These are phyloP conservation scores for Macaria notata DNA, from an alignment of 2,888 invertebrate genomes.

Conservation along the genomic window DNA sequence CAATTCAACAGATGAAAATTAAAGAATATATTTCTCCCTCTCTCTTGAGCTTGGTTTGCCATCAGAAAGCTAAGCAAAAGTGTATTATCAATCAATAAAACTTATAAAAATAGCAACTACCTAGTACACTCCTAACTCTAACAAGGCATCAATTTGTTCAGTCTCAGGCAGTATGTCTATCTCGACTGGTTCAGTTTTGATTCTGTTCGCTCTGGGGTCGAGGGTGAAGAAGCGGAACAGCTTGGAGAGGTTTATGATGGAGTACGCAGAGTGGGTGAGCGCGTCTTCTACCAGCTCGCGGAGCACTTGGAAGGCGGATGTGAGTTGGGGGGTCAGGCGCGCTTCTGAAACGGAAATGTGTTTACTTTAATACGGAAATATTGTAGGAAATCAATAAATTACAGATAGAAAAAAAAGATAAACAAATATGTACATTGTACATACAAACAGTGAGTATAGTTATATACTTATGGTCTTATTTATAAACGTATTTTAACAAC, in stretches of 20 bases:
- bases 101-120: no score
- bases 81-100: no score
- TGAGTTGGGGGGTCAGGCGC: constrained; percentile 71
- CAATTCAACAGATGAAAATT: no score
- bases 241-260: constrained; percentile 84
- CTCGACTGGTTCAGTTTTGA: constrained; percentile 61
- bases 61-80: no score
- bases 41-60: no score
- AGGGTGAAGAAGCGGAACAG: constrained; percentile 77
- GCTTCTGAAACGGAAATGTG: constrained; percentile 68
- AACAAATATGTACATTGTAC: no score
- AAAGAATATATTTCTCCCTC: no score
- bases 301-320: constrained; percentile 83
- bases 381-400: not conserved
- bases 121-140: constrained; percentile 69
- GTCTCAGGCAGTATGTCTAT: constrained; percentile 73
- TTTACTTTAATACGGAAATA: not conserved
- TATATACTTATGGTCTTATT: no score
- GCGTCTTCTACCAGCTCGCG: constrained; percentile 86
- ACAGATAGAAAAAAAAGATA: no score
- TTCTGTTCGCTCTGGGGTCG: constrained; percentile 53
- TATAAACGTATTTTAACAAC: no score
- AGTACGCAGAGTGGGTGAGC: constrained; percentile 86
- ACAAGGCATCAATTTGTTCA: constrained; percentile 72
- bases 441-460: no score